A percentile compares a stretch with the other conserved stretches of the same genome.
These are phyloP conservation scores for Cirrhinus mrigala DNA, from an alignment of 2,797 vertebrate species.

Conservation along the genomic window DNA sequence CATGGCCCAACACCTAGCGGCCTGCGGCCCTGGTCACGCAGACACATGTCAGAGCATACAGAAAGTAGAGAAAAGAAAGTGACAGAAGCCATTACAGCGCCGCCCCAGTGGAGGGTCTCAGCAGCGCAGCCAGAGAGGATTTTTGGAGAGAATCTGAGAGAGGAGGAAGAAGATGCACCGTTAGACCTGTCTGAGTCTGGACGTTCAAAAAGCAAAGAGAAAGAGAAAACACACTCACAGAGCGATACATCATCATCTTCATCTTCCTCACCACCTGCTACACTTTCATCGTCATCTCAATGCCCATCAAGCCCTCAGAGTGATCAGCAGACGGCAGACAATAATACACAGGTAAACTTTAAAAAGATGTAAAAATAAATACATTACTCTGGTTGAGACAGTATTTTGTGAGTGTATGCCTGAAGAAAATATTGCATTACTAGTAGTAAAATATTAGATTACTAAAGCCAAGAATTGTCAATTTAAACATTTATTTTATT, in stretches of 20 bases:
- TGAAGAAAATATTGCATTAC: neutral
- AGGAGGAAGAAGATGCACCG: constrained; percentile 68
- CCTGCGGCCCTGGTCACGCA: constrained; percentile 33
- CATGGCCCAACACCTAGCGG: neutral
- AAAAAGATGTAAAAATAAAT: neutral
- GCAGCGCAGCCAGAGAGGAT: constrained; percentile 52
- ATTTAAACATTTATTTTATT: neutral
- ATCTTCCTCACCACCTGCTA: constrained; percentile 49
- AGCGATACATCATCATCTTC: constrained; percentile 57
- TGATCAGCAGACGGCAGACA: constrained; percentile 55
- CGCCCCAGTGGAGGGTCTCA: constrained; percentile 11
- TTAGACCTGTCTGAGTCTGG: constrained; percentile 79
- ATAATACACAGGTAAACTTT: constrained; percentile 65
- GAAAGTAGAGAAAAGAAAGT: constrained; percentile 62
- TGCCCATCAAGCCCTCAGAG: constrained; percentile 55
- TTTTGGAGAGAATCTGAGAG: constrained; percentile 62
- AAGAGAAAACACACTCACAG: constrained; percentile 41
- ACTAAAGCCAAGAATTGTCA: neutral
- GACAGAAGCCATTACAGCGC: constrained; percentile 31
- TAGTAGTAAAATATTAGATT: too few species aligned
- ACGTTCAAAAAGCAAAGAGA: constrained; percentile 66
- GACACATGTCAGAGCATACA: constrained; percentile 54
- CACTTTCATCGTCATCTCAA: constrained; percentile 54
- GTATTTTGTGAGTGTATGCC: neutral
- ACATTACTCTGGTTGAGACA: neutral